A percentile compares a stretch with the other conserved stretches of the same genome.
These are phyloP conservation scores for Lampris incognitus DNA, from an alignment of 2,113 vertebrate genomes.

Conservation along the genomic window DNA sequence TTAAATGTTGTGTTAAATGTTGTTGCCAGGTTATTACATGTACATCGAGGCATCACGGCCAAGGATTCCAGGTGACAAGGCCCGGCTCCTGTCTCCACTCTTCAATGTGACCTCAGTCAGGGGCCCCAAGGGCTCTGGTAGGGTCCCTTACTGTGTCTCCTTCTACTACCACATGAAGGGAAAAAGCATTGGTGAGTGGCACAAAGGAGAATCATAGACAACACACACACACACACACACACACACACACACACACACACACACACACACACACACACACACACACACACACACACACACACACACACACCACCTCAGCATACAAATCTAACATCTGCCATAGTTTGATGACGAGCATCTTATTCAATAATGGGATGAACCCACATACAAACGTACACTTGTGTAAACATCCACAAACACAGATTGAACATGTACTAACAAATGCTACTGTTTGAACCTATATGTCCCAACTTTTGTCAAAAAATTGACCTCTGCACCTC, in stretches of 20 bases:
- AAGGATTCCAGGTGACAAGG: slow-evolving; percentile 89
- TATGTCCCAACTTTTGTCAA: too few species aligned
- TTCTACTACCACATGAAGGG: slow-evolving; percentile 99
- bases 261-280: slow-evolving; percentile 18
- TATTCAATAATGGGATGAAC: too few species aligned
- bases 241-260: slow-evolving; percentile 20
- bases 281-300: not conserved
- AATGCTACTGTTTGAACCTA: too few species aligned
- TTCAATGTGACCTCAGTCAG: slow-evolving; percentile 89
- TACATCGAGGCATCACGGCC: slow-evolving; percentile 95
- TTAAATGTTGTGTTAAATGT: slow-evolving; percentile 13
- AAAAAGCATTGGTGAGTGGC: slow-evolving; percentile 95
- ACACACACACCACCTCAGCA: not conserved
- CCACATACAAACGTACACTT: too few species aligned
- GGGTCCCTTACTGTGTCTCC: slow-evolving; percentile 94
- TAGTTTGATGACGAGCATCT: too few species aligned
- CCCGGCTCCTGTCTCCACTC: slow-evolving; percentile 92
- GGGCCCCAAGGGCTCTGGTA: slow-evolving; percentile 83
- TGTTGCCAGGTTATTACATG: slow-evolving; percentile 94
- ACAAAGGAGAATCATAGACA: slow-evolving; percentile 18
- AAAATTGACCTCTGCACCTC: too few species aligned
- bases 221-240: slow-evolving; percentile 37
- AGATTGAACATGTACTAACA: too few species aligned
- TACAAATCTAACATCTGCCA: not conserved
- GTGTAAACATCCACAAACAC: too few species aligned